Conservation (phyloP, 2,888 invertebrate species). For the Phaonia tiefii region DNA sequence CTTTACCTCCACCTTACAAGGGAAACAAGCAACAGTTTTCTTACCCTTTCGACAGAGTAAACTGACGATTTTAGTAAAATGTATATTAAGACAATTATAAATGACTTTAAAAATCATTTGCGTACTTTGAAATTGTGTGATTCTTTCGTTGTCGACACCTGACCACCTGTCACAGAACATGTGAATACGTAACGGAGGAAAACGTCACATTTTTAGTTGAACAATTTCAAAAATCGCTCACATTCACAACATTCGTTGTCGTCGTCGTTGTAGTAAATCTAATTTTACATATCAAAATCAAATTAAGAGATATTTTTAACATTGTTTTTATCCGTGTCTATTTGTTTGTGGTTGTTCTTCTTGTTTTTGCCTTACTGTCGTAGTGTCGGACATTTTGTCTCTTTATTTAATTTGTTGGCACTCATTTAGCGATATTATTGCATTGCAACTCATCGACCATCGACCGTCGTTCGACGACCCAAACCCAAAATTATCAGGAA, state of each 20-base stretch:
- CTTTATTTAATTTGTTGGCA: constrained; percentile 57
- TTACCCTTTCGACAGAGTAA: no score
- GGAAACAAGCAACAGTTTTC: no score
- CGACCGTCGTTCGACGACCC: no score
- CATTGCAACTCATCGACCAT: no score
- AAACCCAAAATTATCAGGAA: constrained; percentile 17
- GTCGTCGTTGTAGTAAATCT: constrained; percentile 36
- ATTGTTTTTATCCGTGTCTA: constrained; percentile 16
- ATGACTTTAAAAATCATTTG: constrained; percentile 1
- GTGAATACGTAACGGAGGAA: background rate
- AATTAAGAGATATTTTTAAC: constrained; percentile 48
- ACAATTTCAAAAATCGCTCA: constrained; percentile 7
- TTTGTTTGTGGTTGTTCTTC: no score
- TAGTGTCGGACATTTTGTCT: background rate
- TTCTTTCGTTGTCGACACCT: background rate
- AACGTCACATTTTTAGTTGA: constrained; percentile 11
- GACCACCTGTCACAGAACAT: constrained; percentile 40
- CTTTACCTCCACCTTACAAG: no score
- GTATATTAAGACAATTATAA: background rate
- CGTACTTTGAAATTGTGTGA: background rate
- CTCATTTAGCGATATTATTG: constrained; percentile 41
- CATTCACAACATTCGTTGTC: background rate
- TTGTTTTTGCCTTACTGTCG: background rate
- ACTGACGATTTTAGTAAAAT: no score
- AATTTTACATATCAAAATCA: constrained; percentile 46